These are phyloP conservation scores for Pogonus chalceus DNA, from an alignment of 1,140 invertebrate species.

Conservation along the genomic window DNA sequence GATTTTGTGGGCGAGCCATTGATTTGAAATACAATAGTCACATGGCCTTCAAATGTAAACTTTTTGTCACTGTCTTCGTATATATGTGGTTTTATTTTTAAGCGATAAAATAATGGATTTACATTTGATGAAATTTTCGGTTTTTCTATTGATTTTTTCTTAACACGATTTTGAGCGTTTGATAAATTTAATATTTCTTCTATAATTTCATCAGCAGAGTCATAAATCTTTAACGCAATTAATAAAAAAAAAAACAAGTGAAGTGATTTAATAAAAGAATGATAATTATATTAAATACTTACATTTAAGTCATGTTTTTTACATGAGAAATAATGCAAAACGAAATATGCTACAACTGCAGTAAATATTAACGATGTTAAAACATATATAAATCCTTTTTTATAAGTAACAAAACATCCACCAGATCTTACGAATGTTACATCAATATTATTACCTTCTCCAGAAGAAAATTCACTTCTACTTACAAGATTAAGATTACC, in stretches of 20 bases:
- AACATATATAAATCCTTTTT: constrained; percentile 16
- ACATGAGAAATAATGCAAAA: background rate
- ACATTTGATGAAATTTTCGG: background rate
- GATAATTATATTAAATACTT: background rate
- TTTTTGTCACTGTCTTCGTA: background rate
- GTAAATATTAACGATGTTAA: constrained; percentile 17
- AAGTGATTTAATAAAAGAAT: background rate
- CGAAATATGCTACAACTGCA: background rate
- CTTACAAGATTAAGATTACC: constrained; percentile 12
- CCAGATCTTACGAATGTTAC: constrained; percentile 27
- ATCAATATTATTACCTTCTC: constrained; percentile 18
- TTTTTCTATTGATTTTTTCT: background rate
- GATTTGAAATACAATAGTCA: background rate
- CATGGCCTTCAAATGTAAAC: constrained; percentile 2
- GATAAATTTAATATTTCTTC: background rate
- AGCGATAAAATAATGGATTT: background rate
- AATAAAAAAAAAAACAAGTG: background rate
- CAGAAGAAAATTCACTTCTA: constrained; percentile 23
- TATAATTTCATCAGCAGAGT: background rate
- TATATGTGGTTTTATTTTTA: constrained; percentile 6
- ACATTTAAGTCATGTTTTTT: background rate
- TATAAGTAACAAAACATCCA: constrained; percentile 32
- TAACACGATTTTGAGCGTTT: background rate
- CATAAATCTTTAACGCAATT: background rate
- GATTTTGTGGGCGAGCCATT: background rate